A percentile compares a stretch with the other conserved stretches of the same genome.
These are phyloP conservation scores for Tenualosa ilisha DNA, from an alignment of 2,797 vertebrate species.

Conservation along the genomic window DNA sequence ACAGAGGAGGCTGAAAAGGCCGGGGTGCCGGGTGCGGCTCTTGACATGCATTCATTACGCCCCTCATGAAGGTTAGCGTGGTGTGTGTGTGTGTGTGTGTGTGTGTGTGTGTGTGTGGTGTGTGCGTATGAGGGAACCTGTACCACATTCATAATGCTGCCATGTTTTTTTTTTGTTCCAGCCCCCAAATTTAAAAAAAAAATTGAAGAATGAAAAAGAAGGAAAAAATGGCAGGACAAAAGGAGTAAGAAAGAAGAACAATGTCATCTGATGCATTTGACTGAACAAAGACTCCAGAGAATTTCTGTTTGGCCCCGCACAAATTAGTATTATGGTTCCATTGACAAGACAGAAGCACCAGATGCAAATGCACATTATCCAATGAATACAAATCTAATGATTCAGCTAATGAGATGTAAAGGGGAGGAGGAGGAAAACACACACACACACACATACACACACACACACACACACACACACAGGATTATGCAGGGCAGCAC, in stretches of 20 bases:
- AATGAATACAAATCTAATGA: constrained; percentile 63
- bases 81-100: constrained; percentile 13
- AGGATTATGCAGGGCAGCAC: constrained; percentile 46
- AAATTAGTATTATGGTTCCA: constrained; percentile 59
- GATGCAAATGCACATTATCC: constrained; percentile 60
- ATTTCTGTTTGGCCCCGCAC: constrained; percentile 50
- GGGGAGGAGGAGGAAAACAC: constrained; percentile 31
- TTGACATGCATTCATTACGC: constrained; percentile 61
- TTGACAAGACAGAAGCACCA: constrained; percentile 56
- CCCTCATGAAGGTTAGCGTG: constrained; percentile 42
- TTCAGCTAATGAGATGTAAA: constrained; percentile 61
- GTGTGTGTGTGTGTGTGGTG: constrained; percentile 15
- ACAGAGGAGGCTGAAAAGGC: constrained; percentile 53
- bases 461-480: not conserved
- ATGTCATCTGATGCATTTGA: constrained; percentile 53
- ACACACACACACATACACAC: too few species aligned
- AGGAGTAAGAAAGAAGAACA: constrained; percentile 40
- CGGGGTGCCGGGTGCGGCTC: constrained; percentile 49
- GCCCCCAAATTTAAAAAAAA: constrained; percentile 50
- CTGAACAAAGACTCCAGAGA: constrained; percentile 50
- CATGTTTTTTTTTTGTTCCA: constrained; percentile 57
- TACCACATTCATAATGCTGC: constrained; percentile 50
- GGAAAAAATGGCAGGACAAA: constrained; percentile 13
- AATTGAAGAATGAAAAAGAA: not conserved
- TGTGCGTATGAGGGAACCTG: not conserved